Base-by-base conservation (phyloP, 1,140 invertebrate genomes). In the Phthorimaea operculella region DNA sequence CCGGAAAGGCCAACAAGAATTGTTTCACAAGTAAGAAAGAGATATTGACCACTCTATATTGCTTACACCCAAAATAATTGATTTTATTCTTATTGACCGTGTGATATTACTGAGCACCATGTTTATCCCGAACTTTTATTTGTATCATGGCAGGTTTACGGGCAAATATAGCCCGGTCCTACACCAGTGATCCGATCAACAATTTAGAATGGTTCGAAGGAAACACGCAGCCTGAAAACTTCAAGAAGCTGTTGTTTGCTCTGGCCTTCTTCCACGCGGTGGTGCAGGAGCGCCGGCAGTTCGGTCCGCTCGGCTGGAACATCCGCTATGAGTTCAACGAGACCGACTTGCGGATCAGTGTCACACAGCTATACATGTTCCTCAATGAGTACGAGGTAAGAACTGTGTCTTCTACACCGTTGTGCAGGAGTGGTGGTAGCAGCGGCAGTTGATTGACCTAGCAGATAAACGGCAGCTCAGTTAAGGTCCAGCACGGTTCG, bases 301-400 rank as follows among this genome's bases (percentile, higher is more conserved):
- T 97, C 75, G 96, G 96, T 0, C 92, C 97, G 0, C 89, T 98
- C 39, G 97, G 97, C 0, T 97, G 96, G 97, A 99, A 98, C 74
- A 96, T 94, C 50, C 90, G 92, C 0, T 99, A 98, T 70, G 96
- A 97, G 74, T 99, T 98, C 79, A 98, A 98, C 74, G 96, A 98
- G 75, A 97, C 96, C 0, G 97, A 98, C 86, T 86, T 98, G 5
- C 87, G 93, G 52, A 98, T 98, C 54, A 91, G 91, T 64, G 91
- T 96, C 42, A 89, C 93, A 52, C 96, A 98, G 76, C 84, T 98
- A 1, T 90, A 92, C 59, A 94, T 96, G 84, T 97, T 97, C 82
- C 88, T 97, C 15, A 94, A 97, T 73, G 92, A 96, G 59, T 94
- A 93, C 70, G 87, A 90, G 49, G 89, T 89, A 61, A 79, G 79